These are phyloP conservation scores for Diarsia brunnea DNA, from an alignment of 2,888 invertebrate species.

Conservation along the genomic window DNA sequence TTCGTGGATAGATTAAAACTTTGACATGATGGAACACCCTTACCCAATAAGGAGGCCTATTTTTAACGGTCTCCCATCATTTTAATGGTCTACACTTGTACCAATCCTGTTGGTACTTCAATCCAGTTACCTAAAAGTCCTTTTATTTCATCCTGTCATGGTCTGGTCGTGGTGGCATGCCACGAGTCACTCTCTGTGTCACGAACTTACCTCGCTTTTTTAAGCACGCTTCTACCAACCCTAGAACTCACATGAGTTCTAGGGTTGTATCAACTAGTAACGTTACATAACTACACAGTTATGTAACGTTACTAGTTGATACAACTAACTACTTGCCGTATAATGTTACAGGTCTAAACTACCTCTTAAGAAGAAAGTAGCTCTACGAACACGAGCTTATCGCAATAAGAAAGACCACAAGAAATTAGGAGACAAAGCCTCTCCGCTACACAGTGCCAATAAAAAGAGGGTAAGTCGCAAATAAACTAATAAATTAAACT, in stretches of 20 bases:
- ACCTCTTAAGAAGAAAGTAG: conserved; percentile 96
- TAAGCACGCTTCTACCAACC: too few relatives aligned
- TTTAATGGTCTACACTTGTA: background rate
- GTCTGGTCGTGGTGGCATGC: background rate
- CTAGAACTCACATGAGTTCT: too few relatives aligned
- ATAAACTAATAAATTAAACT: conserved; percentile 6
- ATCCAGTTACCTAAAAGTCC: background rate
- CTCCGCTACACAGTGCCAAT: conserved; percentile 84
- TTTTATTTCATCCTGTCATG: background rate
- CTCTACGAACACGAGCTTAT: conserved; percentile 91
- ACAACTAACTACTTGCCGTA: conserved; percentile 24
- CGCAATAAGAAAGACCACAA: conserved; percentile 89
- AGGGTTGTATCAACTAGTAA: too few relatives aligned
- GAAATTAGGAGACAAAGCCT: conserved; percentile 84
- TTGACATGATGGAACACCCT: background rate
- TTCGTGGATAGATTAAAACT: background rate
- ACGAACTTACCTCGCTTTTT: too few relatives aligned
- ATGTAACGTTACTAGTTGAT: background rate
- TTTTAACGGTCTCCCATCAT: background rate
- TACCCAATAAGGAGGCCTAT: too few relatives aligned
- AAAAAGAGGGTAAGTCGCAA: conserved; percentile 86
- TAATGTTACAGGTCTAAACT: conserved; percentile 93
- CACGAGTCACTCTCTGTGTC: too few relatives aligned
- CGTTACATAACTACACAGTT: too few relatives aligned
- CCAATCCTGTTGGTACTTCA: background rate